phyloP scores from a whole-genome alignment of 2,888 invertebrate genomes.

The Hemicrepidius hirtus region DNA sequence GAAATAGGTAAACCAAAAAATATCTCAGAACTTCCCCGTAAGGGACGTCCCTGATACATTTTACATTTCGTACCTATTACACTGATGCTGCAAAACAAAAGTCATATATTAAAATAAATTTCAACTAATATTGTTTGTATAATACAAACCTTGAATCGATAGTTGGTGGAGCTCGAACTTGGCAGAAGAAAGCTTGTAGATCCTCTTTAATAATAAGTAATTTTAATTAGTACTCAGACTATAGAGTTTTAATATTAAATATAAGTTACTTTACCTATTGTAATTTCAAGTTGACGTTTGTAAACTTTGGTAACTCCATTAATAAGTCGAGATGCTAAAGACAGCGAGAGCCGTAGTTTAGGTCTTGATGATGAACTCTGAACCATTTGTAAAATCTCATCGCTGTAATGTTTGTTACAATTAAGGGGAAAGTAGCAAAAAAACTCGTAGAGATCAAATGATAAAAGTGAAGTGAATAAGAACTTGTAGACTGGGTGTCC shows the following conservation, averaged over 20 bases:
- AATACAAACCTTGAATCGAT: background rate
- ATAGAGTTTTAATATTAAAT: background rate
- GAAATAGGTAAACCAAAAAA: no score
- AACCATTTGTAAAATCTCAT: slow-evolving; percentile 39
- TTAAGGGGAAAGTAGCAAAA: no score
- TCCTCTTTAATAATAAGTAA: background rate
- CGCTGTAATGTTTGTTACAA: no score
- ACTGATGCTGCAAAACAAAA: background rate
- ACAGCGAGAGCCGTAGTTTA: slow-evolving; percentile 30
- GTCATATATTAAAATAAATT: background rate
- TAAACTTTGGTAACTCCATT: slow-evolving; percentile 37
- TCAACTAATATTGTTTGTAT: background rate
- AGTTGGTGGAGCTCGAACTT: background rate
- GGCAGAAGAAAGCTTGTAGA: background rate
- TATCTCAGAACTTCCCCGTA: no score
- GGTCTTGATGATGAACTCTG: slow-evolving; percentile 21
- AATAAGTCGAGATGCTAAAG: slow-evolving; percentile 35
- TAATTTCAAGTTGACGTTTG: slow-evolving; percentile 21
- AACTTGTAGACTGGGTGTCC: no score
- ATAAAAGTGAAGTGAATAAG: no score
- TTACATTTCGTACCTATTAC: no score
- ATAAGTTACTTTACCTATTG: slow-evolving; percentile 29
- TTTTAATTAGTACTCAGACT: no score
- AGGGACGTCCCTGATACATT: no score
- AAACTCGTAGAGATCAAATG: no score